A percentile compares a stretch with the other conserved stretches of the same genome.
Evolutionary conservation across 2,888 invertebrate species (phyloP).

Genomic region (Sylvicola cinctus): DNA sequence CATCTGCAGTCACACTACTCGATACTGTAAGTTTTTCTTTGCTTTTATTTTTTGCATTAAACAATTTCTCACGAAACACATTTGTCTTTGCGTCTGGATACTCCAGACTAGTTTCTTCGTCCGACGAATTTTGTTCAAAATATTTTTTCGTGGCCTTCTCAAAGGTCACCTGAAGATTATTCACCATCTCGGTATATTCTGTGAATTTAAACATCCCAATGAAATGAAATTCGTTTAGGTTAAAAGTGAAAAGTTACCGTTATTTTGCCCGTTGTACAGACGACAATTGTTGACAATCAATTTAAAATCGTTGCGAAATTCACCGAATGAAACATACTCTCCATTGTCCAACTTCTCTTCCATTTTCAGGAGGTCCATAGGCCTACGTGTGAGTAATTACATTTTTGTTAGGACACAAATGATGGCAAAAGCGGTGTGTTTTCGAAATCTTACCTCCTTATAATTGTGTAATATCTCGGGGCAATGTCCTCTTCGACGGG

Average conservation of each 20-base stretch:
- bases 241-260: slow-evolving; percentile 37
- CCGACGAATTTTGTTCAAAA: slow-evolving; percentile 61
- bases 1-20: background rate
- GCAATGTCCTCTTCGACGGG: slow-evolving; percentile 86
- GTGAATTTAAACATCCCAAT: slow-evolving; percentile 12
- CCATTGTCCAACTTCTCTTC: slow-evolving; percentile 69
- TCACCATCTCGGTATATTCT: slow-evolving; percentile 81
- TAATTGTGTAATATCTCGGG: slow-evolving; percentile 60
- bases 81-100: slow-evolving; percentile 31
- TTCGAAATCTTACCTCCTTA: slow-evolving; percentile 26
- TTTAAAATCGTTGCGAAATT: slow-evolving; percentile 75
- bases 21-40: slow-evolving; percentile 4
- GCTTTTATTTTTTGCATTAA: slow-evolving; percentile 8
- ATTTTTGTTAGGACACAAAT: slow-evolving; percentile 2
- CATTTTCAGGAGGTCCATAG: slow-evolving; percentile 78
- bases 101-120: slow-evolving; percentile 52
- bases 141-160: slow-evolving; percentile 64
- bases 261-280: slow-evolving; percentile 79
- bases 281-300: slow-evolving; percentile 84
- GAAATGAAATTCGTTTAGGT: background rate
- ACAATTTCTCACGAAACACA: slow-evolving; percentile 26
- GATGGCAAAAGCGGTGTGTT: background rate
- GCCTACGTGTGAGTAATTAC: too few relatives aligned
- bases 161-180: slow-evolving; percentile 61
- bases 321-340: slow-evolving; percentile 53